Conservation (phyloP, 2,113 vertebrate species). For the Scomber japonicus region DNA sequence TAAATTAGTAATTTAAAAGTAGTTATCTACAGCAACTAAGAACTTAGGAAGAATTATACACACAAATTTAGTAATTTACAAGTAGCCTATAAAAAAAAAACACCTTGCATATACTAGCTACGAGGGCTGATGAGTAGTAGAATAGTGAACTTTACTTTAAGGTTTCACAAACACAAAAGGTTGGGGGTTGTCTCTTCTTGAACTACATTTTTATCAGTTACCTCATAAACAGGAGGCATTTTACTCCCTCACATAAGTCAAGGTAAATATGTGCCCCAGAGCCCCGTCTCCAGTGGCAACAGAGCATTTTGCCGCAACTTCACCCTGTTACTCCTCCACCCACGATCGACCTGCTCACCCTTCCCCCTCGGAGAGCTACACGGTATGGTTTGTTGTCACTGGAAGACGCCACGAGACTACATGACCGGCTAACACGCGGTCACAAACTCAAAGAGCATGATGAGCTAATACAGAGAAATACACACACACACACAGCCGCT, state of each 20-base stretch:
- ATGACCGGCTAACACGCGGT: slow-evolving; percentile 17
- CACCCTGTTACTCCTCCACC: slow-evolving; percentile 16
- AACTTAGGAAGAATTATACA: too few species aligned
- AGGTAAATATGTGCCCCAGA: not conserved
- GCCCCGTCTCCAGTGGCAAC: not conserved
- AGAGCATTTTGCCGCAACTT: slow-evolving; percentile 7
- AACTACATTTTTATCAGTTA: not conserved
- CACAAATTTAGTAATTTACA: too few species aligned
- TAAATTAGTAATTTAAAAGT: too few species aligned
- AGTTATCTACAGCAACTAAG: too few species aligned
- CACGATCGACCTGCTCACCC: not conserved
- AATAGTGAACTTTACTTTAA: too few species aligned
- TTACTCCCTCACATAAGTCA: not conserved
- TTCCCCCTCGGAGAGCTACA: slow-evolving; percentile 2
- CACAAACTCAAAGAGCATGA: slow-evolving; percentile 29
- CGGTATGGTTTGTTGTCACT: slow-evolving; percentile 37
- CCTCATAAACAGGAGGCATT: not conserved
- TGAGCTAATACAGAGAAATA: slow-evolving; percentile 31
- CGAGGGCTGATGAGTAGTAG: too few species aligned
- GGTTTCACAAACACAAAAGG: not conserved
- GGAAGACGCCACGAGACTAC: slow-evolving; percentile 12
- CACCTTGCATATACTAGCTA: too few species aligned
- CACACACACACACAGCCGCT: slow-evolving; percentile 5
- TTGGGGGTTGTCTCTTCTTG: not conserved
- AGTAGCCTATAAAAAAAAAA: too few species aligned